phyloP scores from a whole-genome alignment of 2,888 invertebrate genomes.

The Hydroisotoma schaefferi region DNA sequence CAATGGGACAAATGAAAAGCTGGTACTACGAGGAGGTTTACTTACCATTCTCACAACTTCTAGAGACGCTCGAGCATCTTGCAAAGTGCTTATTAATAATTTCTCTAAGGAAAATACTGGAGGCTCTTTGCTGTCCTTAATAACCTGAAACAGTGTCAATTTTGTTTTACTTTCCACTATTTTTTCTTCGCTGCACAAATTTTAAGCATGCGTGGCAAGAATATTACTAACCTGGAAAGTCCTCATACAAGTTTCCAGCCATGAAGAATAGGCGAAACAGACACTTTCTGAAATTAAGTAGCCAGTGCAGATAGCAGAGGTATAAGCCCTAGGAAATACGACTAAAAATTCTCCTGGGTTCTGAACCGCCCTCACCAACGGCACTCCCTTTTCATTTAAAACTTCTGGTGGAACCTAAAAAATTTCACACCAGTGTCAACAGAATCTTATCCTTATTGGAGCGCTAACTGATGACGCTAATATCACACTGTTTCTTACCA shows the following conservation, averaged over 20 bases:
- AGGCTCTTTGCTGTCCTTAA: slow-evolving; percentile 79
- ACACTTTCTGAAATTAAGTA: slow-evolving; percentile 88
- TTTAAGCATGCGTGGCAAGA: not conserved
- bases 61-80: slow-evolving; percentile 63
- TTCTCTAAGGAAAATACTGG: slow-evolving; percentile 85
- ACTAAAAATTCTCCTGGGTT: slow-evolving; percentile 83
- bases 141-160: slow-evolving; percentile 59
- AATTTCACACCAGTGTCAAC: no score
- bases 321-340: slow-evolving; percentile 84
- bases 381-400: slow-evolving; percentile 71
- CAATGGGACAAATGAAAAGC: not conserved
- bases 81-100: slow-evolving; percentile 69
- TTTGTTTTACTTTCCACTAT: no score
- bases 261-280: slow-evolving; percentile 78
- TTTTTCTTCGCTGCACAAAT: not conserved
- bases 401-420: slow-evolving; percentile 71
- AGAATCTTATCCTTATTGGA: no score
- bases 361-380: slow-evolving; percentile 74
- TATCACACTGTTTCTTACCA: slow-evolving; percentile 64
- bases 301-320: slow-evolving; percentile 82
- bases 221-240: slow-evolving; percentile 64
- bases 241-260: slow-evolving; percentile 69
- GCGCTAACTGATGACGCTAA: no score
- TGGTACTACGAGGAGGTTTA: not conserved
- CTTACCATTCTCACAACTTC: slow-evolving; percentile 62